Conservation (phyloP, 2,113 vertebrate species). For the Echinops telfairi region DNA sequence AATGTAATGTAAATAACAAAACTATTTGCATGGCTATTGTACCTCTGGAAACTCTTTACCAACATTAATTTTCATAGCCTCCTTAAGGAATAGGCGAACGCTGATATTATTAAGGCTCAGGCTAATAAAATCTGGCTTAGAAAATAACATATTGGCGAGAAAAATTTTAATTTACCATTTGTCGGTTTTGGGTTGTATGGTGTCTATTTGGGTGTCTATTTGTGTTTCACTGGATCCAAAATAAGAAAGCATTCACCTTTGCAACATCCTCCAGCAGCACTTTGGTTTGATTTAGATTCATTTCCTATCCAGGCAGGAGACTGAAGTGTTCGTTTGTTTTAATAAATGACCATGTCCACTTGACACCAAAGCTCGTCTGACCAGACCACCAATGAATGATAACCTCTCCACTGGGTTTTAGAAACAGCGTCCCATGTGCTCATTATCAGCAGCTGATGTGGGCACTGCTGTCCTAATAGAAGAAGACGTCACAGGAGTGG, state of each 20-base stretch:
- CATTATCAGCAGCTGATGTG: too few relatives aligned
- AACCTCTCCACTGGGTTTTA: too few relatives aligned
- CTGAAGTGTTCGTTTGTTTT: too few relatives aligned
- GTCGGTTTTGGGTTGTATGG: slow-evolving; percentile 15
- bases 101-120: slow-evolving; percentile 65
- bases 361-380: too few relatives aligned
- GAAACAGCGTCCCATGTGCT: too few relatives aligned
- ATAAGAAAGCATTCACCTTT: not conserved
- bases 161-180: slow-evolving; percentile 65
- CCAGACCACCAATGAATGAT: too few relatives aligned
- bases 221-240: slow-evolving; percentile 25
- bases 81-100: slow-evolving; percentile 76
- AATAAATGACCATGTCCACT: too few relatives aligned
- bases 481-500: too few relatives aligned
- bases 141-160: slow-evolving; percentile 62
- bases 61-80: slow-evolving; percentile 76
- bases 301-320: not conserved
- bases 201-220: not conserved
- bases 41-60: slow-evolving; percentile 70
- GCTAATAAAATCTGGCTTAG: slow-evolving; percentile 67
- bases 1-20: slow-evolving; percentile 79
- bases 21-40: slow-evolving; percentile 76
- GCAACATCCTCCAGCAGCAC: not conserved
- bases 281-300: slow-evolving; percentile 39
- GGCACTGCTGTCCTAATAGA: too few relatives aligned